These are phyloP conservation scores for Pollenia griseotomentosa DNA, from an alignment of 2,888 invertebrate species.

Conservation along the genomic window DNA sequence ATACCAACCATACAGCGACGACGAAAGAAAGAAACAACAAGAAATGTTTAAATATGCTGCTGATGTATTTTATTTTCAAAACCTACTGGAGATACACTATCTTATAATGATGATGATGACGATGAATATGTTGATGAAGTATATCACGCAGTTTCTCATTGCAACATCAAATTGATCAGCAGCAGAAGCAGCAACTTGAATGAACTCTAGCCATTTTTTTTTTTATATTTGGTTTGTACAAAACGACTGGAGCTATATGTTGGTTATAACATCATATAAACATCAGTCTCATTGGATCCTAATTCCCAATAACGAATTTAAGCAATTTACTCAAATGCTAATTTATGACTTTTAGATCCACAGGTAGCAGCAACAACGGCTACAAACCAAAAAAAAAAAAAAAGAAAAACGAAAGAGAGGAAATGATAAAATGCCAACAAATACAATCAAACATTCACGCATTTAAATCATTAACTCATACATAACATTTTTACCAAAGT, in stretches of 20 bases:
- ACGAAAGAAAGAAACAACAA: slow-evolving; percentile 66
- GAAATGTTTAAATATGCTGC: slow-evolving; percentile 61
- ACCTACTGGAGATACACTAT: slow-evolving; percentile 54
- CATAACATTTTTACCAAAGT: slow-evolving; percentile 10
- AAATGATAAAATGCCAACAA: slow-evolving; percentile 62
- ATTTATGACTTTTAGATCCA: slow-evolving; percentile 83
- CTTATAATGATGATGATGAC: slow-evolving; percentile 40
- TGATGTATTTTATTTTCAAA: slow-evolving; percentile 65
- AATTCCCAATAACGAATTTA: slow-evolving; percentile 83
- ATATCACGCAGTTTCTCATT: slow-evolving; percentile 73
- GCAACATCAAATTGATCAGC: slow-evolving; percentile 75
- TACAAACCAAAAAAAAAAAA: neutral
- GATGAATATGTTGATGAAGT: slow-evolving; percentile 60
- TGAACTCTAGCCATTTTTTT: slow-evolving; percentile 52
- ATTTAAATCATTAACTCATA: slow-evolving; percentile 18
- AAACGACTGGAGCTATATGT: slow-evolving; percentile 38
- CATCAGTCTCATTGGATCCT: slow-evolving; percentile 80
- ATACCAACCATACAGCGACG: slow-evolving; percentile 51
- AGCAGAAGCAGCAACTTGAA: slow-evolving; percentile 50
- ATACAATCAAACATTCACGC: slow-evolving; percentile 26
- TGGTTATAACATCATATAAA: slow-evolving; percentile 73
- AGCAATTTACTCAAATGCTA: slow-evolving; percentile 84
- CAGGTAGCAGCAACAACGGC: slow-evolving; percentile 78
- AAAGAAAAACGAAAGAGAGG: slow-evolving; percentile 42
- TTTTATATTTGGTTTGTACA: neutral